Conservation (phyloP, 2,888 invertebrate species). For the Acronicta leporina region DNA sequence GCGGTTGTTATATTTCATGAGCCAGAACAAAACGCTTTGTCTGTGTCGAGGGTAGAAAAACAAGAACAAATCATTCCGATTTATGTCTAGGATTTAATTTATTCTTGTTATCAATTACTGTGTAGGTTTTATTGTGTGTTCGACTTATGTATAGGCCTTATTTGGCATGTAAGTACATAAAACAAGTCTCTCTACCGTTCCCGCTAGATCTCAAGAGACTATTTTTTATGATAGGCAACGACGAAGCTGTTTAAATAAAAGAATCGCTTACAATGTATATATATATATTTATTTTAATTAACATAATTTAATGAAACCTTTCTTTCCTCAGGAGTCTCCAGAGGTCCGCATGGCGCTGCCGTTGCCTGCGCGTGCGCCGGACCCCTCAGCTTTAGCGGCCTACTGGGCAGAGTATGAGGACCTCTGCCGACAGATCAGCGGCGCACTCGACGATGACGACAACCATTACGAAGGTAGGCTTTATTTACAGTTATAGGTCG, state of each 20-base stretch:
- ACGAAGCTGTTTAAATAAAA: no score
- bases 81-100: neutral
- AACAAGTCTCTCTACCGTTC: no score
- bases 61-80: slow-evolving; percentile 14
- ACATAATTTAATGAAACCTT: slow-evolving; percentile 3
- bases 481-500: neutral
- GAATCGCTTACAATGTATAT: neutral
- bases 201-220: no score
- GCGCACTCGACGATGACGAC: slow-evolving; percentile 87
- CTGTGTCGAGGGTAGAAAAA: slow-evolving; percentile 11
- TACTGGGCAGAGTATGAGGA: slow-evolving; percentile 92
- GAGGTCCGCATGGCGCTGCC: slow-evolving; percentile 82
- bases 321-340: slow-evolving; percentile 77
- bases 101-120: neutral
- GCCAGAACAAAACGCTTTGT: slow-evolving; percentile 40
- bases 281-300: neutral
- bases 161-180: no score
- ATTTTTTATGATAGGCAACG: no score
- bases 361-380: slow-evolving; percentile 77
- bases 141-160: neutral
- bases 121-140: neutral
- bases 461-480: slow-evolving; percentile 89
- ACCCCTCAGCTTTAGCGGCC: slow-evolving; percentile 89
- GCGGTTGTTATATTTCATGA: slow-evolving; percentile 45
- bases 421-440: slow-evolving; percentile 89